These are phyloP conservation scores for Stratiomys singularior DNA, from an alignment of 2,888 invertebrate genomes.

Conservation along the genomic window DNA sequence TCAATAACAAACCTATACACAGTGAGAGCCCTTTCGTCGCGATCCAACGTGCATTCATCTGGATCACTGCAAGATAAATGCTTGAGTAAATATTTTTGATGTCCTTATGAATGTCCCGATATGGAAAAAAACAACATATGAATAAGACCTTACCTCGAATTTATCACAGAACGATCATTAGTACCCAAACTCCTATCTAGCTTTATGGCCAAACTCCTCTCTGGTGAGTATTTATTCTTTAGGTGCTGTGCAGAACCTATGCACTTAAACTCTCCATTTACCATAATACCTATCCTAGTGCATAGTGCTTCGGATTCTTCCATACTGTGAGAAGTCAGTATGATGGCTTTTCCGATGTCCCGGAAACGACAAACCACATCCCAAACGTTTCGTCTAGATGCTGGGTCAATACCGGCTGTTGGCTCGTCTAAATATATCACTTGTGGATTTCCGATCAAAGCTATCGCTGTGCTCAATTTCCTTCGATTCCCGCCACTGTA, in stretches of 20 bases:
- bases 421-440: constrained; percentile 76
- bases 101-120: neutral
- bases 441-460: constrained; percentile 74
- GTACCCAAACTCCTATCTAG: constrained; percentile 54
- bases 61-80: constrained; percentile 51
- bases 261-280: constrained; percentile 77
- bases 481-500: constrained; percentile 77
- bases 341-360: constrained; percentile 76
- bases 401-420: constrained; percentile 71
- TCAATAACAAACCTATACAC: constrained; percentile 16
- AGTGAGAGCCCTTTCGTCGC: neutral
- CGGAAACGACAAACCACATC: constrained; percentile 74
- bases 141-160: neutral
- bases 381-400: constrained; percentile 84
- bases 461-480: constrained; percentile 76
- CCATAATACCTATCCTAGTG: constrained; percentile 80
- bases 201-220: constrained; percentile 62
- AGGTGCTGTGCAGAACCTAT: constrained; percentile 79
- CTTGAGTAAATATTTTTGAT: neutral
- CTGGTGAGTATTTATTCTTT: constrained; percentile 75
- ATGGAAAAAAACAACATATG: too few species aligned
- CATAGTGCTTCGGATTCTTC: constrained; percentile 84
- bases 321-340: constrained; percentile 85
- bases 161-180: neutral
- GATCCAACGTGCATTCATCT: constrained; percentile 56